These are phyloP conservation scores for Phylloscopus trochiloides DNA, from an alignment of 2,113 vertebrate species.

Conservation along the genomic window DNA sequence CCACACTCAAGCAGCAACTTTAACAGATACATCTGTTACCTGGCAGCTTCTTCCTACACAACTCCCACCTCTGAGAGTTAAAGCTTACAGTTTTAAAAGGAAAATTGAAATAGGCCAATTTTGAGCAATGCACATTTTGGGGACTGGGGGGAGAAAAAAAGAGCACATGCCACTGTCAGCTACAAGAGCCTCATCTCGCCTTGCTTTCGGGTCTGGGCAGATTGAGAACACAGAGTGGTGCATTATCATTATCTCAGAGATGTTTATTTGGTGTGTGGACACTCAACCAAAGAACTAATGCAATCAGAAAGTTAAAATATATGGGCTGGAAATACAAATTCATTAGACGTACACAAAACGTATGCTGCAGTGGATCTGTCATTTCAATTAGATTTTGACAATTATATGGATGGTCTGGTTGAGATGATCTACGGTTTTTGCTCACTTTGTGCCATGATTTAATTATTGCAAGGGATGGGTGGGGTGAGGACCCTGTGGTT, in stretches of 20 bases:
- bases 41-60: slow-evolving; percentile 53
- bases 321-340: slow-evolving; percentile 63
- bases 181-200: background rate
- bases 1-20: slow-evolving; percentile 65
- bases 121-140: background rate
- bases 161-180: background rate
- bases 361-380: slow-evolving; percentile 33
- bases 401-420: slow-evolving; percentile 71
- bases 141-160: background rate
- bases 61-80: slow-evolving; percentile 53
- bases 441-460: slow-evolving; percentile 43
- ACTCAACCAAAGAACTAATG: slow-evolving; percentile 29
- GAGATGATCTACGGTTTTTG: slow-evolving; percentile 63
- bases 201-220: background rate
- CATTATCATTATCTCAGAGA: slow-evolving; percentile 41
- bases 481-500: background rate
- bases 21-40: slow-evolving; percentile 54
- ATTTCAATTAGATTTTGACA: slow-evolving; percentile 52
- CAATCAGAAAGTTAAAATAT: slow-evolving; percentile 62
- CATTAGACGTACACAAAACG: slow-evolving; percentile 56
- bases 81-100: slow-evolving; percentile 55
- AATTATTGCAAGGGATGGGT: slow-evolving; percentile 21
- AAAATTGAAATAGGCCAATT: slow-evolving; percentile 65
- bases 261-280: slow-evolving; percentile 57
- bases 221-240: background rate